Base-by-base conservation (phyloP, 2,888 invertebrate genomes). In the Lochmaea crataegi region DNA sequence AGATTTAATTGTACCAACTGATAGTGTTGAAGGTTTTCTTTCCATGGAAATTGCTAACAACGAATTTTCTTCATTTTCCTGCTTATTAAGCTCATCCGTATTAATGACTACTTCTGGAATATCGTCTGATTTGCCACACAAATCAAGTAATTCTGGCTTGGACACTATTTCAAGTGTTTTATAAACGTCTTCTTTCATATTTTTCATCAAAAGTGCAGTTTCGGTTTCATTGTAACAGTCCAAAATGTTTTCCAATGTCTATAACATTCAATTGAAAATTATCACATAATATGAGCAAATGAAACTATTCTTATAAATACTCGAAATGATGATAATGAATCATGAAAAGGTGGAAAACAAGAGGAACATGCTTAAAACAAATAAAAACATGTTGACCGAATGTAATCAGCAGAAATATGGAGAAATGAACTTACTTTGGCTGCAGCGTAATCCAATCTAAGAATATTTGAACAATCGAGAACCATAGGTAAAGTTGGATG, bases 401-500 rank as follows among this genome's bases (percentile, higher is more conserved):
- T 26, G 4, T 2, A 26, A 26, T 26, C 32, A 32, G 5, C 32
- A 32, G 32, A 32, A 4, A 26, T 26, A 6, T 32, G 6, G 6
- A 6, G 32, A 32, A 0, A 32, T 42, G 9, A 48, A 71, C 72
- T 73, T 83, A 91, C 91, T 87, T 92, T 90, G 7, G 89, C 88
- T 11, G 92, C 90, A 0, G 93, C 90, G 83, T 91, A 92, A 88
- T 95, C 95, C 48, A 93, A 85, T 69, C 90, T 88, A 75, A 90
- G 88, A 75, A 94, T 89, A 75, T 89, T 89, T 1, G 83, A 82
- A 80, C 93, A 94, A 85, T 95, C 92, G 1, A 95, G 82, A 0
- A 91, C 88, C 26, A 92, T 82, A 0, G 91, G 90, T n/a, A 87
- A 87, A 42, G 87, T 82, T 74, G 85, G 84, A 61, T 84, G 76